phyloP scores from a whole-genome alignment of 2,888 invertebrate species.

The Timema podura region DNA sequence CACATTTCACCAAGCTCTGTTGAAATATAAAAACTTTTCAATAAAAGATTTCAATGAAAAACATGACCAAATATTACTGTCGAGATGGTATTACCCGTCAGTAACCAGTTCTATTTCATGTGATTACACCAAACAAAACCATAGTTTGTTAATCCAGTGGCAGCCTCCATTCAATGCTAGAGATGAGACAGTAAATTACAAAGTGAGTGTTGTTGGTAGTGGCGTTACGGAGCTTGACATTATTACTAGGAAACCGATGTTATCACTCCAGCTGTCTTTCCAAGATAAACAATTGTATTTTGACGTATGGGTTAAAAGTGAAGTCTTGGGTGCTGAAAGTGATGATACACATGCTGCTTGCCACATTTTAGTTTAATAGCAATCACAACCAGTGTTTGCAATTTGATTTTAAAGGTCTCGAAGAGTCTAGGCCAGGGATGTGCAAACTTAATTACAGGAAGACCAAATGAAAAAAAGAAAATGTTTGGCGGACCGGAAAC shows the following conservation, averaged over 20 bases:
- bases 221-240: too few relatives aligned
- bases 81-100: slow-evolving; percentile 32
- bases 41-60: slow-evolving; percentile 9
- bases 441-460: too few relatives aligned
- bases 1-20: slow-evolving; percentile 21
- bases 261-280: too few relatives aligned
- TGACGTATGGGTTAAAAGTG: slow-evolving; percentile 20
- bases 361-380: not conserved
- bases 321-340: slow-evolving; percentile 1
- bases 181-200: not conserved
- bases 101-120: too few relatives aligned
- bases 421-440: too few relatives aligned
- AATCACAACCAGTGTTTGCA: too few relatives aligned
- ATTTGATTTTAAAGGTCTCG: too few relatives aligned
- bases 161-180: slow-evolving; percentile 7
- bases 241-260: too few relatives aligned
- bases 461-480: too few relatives aligned
- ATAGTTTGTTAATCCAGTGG: not conserved
- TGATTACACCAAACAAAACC: not conserved
- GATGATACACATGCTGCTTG: slow-evolving; percentile 10
- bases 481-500: too few relatives aligned
- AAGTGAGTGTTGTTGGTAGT: too few relatives aligned
- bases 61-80: slow-evolving; percentile 1
- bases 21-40: slow-evolving; percentile 12
- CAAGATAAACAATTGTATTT: not conserved